Evolutionary conservation across 2,113 vertebrate species (phyloP).

Genomic region (Myiagra hebetior): DNA sequence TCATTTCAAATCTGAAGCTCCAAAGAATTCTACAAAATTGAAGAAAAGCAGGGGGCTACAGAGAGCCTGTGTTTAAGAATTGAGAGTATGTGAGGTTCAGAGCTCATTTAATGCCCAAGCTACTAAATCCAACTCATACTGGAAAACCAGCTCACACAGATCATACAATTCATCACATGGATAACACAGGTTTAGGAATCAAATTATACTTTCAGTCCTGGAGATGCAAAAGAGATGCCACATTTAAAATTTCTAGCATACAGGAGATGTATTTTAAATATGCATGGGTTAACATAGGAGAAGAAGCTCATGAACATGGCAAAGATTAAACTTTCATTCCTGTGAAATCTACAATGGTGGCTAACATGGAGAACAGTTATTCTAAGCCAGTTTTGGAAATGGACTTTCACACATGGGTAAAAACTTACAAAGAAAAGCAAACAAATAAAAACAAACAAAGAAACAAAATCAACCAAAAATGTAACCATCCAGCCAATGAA

Average conservation of each 20-base stretch:
- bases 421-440: not conserved
- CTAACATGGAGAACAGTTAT: not conserved
- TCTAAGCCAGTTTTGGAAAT: not conserved
- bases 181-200: not conserved
- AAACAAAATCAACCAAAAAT: not conserved
- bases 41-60: not conserved
- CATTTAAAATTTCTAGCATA: not conserved
- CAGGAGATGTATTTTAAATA: not conserved
- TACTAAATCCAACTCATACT: not conserved
- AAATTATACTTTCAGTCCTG: not conserved
- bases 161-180: not conserved
- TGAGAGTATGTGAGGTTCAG: not conserved
- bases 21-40: conserved; percentile 10
- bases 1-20: conserved; percentile 42
- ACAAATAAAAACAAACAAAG: not conserved
- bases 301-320: not conserved
- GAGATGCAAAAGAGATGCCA: not conserved
- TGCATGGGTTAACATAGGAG: not conserved
- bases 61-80: not conserved
- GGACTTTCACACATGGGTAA: not conserved
- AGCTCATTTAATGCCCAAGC: not conserved
- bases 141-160: not conserved
- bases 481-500: rapidly evolving
- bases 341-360: not conserved
- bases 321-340: not conserved